Evolutionary conservation across 2,797 vertebrate species (phyloP).

Genomic region (Halcyon leucocephala): DNA sequence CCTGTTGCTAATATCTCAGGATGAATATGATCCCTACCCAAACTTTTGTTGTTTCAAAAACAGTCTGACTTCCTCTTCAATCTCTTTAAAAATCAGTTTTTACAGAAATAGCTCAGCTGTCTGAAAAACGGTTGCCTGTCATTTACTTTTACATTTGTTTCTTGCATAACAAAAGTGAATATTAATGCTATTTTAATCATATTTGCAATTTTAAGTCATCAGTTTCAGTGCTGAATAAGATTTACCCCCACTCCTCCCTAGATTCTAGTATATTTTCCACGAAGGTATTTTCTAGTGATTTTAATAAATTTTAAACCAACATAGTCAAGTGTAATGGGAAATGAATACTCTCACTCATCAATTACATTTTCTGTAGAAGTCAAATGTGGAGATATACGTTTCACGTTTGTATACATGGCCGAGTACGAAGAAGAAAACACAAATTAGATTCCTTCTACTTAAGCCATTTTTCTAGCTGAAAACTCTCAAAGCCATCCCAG

Average conservation of each 20-base stretch:
- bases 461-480: constrained; percentile 81
- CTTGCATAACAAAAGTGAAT: neutral
- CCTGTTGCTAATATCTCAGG: neutral
- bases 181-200: neutral
- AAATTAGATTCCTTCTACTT: constrained; percentile 74
- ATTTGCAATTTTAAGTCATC: neutral
- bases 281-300: neutral
- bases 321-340: neutral
- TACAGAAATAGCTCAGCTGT: neutral
- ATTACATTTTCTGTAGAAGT: constrained; percentile 13
- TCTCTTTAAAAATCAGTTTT: neutral
- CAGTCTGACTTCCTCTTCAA: neutral
- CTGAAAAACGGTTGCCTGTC: neutral
- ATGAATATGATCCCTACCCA: neutral
- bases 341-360: neutral
- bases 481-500: constrained; percentile 77
- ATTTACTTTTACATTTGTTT: neutral
- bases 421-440: constrained; percentile 59
- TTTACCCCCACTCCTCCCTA: too few species aligned
- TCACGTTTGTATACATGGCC: constrained; percentile 24
- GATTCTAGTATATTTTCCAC: neutral
- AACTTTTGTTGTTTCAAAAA: neutral
- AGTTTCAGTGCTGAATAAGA: neutral
- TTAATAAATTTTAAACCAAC: constrained; percentile 4
- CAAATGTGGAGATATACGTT: neutral